Evolutionary conservation across 2,113 vertebrate species (phyloP), one percentile per base, ranked within the genome.

Genomic region (Oriolus oriolus): DNA sequence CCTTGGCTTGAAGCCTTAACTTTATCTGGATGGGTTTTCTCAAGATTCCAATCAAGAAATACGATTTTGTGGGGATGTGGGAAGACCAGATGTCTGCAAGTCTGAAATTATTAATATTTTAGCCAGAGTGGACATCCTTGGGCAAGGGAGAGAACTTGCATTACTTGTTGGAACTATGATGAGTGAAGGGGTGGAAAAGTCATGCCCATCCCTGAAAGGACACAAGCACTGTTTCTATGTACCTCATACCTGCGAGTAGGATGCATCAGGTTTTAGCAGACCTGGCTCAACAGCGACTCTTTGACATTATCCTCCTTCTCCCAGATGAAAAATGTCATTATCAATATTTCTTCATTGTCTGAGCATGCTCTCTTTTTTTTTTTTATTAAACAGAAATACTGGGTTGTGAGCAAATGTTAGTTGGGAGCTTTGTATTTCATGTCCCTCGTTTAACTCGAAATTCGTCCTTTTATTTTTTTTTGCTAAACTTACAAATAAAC

Each of bases 341-440:
- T 93, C 91, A 93, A 83, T 81, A 61, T 87, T 95, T 28, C 5
- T 87, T 84, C 88, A 95, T 79, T 95, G 71, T 19, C 82, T 84
- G 81, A 93, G 76, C 69, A 53, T 24, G 13, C 68, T 75, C 28
- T 57, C 26, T 78, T 94, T 93, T 94, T 90, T 77, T 78, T 94
- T 93, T 94, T 90, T 77, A 79, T 47, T 88, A 94, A 79, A 86
- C 35, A 84, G 76, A 79, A 95, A 75, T 69, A 87, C 20, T 35
- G 42, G 10, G 16, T 84, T 96, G 52, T 90, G 30, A 89, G 75
- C 49, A 94, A 95, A 96, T 61, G 59, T 70, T 96, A 73, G 21
- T 39, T 77, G 15, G 37, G 35, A 42, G 53, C 77, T 88, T 64
- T 93, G 23, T 56, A 24, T 60, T 91, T 39, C 45, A 3, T 41